Evolutionary conservation across 1,140 invertebrate genomes (phyloP).

Genomic region (Amyelois transitella): DNA sequence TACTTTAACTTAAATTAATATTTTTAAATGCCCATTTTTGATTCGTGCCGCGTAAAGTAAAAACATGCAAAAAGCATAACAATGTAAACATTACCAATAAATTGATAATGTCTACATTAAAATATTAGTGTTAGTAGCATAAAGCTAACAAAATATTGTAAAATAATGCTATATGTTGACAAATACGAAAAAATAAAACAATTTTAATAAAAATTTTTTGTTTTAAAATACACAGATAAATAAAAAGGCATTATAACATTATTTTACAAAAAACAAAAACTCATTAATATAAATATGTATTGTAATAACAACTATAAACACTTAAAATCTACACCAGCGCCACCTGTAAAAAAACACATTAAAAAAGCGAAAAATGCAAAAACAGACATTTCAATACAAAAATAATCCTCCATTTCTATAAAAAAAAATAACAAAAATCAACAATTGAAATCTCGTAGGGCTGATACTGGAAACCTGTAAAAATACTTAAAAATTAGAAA

Average conservation of each 20-base stretch:
- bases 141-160: conserved; percentile 19
- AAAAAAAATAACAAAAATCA: conserved; percentile 29
- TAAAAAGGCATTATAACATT: conserved; percentile 13
- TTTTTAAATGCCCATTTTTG: conserved; percentile 71
- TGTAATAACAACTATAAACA: neutral
- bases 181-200: conserved; percentile 1
- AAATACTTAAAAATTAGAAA: conserved; percentile 15
- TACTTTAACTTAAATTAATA: conserved; percentile 14
- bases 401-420: conserved; percentile 62
- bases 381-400: conserved; percentile 60
- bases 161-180: conserved; percentile 27
- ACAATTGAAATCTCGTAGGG: conserved; percentile 16
- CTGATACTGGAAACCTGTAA: conserved; percentile 29
- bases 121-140: conserved; percentile 47
- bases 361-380: conserved; percentile 28
- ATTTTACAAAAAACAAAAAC: conserved; percentile 23
- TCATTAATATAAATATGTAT: conserved; percentile 9
- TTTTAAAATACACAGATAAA: neutral
- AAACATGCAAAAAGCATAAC: conserved; percentile 37
- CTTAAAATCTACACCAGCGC: neutral
- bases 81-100: conserved; percentile 42
- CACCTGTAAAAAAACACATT: conserved; percentile 22
- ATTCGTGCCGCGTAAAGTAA: conserved; percentile 10
- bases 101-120: conserved; percentile 40
- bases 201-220: conserved; percentile 3